These are phyloP conservation scores for Trididemnum miniatum DNA, from an alignment of 23 tunicate genomes.

Conservation along the genomic window DNA sequence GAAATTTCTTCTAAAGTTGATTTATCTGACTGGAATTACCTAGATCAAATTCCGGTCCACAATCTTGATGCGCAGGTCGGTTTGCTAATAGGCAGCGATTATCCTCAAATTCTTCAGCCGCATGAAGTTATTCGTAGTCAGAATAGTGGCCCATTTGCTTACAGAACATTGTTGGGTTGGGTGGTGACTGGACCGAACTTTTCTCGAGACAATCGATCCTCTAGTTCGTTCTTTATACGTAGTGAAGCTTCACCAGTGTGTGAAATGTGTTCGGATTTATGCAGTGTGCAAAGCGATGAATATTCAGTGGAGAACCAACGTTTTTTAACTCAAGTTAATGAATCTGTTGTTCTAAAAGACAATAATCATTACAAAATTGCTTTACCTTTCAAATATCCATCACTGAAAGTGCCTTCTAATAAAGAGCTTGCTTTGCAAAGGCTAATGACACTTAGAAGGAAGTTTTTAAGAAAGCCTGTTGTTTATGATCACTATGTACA, in stretches of 20 bases:
- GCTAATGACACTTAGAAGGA: neutral
- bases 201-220: too few species aligned
- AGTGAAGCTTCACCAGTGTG: too few species aligned
- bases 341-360: too few species aligned
- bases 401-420: conserved; percentile 20
- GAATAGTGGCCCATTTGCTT: neutral
- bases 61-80: neutral
- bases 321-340: too few species aligned
- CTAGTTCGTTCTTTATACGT: too few species aligned
- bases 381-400: conserved; percentile 15
- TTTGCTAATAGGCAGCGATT: neutral
- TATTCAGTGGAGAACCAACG: too few species aligned
- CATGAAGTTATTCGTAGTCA: neutral
- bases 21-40: neutral
- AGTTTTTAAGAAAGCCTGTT: neutral
- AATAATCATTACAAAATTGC: conserved; percentile 33
- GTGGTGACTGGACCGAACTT: neutral
- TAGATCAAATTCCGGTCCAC: neutral
- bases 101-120: too few species aligned
- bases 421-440: neutral
- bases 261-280: too few species aligned
- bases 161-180: neutral
- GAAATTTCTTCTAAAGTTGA: conserved; percentile 2
- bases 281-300: too few species aligned
- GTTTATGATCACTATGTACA: neutral